Evolutionary conservation across 2,888 invertebrate species (phyloP), one percentile per base, ranked within the genome.

Genomic region (Spialia ferax): DNA sequence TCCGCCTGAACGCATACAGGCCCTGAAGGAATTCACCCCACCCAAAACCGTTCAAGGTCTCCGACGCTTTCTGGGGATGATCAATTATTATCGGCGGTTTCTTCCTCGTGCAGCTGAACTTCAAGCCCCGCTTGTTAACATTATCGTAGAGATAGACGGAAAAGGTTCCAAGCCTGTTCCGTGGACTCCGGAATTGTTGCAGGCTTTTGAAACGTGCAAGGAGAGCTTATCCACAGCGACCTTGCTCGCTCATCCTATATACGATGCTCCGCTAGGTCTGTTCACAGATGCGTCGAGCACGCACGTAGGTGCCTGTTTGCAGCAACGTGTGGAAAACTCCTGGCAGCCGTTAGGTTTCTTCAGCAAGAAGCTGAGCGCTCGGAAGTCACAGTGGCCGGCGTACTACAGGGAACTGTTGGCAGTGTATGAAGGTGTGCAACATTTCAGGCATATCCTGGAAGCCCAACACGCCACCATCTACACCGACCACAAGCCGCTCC

Each of bases 41-140:
- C 48, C 48, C 20, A 48, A 48, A 48, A 48, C 48, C 11, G 48
- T 20, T 20, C 48, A 48, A 48, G 48, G 48, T 20, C 48, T 48
- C 1, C 20, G 48, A 20, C 20, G 48, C 4, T 48, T 48, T 11
- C 20, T 48, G 20, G 48, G 48, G 4, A 48, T 48, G 48, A 48
- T 48, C 7, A 20, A 48, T 20, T 48, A 48, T 48, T 48, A 48
- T 5, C 20, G 48, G 48, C 48, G 20, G 11, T 48, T 48, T 20
- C 20, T 48, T 11, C 48, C 48, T 20, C 20, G 11, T 11, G 48
- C 48, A 11, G 48, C 48, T 4, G 48, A 48, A 20, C 20, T 20
- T 10, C 48, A 48, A 11, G 4, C 11, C 11, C 48, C 48, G 3
- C 48, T 48, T 1, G 20, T 48, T 11, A n/a, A n/a, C n/a, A n/a